Evolutionary conservation across 2,888 invertebrate species (phyloP).

Genomic region (Slavum lentiscoides): DNA sequence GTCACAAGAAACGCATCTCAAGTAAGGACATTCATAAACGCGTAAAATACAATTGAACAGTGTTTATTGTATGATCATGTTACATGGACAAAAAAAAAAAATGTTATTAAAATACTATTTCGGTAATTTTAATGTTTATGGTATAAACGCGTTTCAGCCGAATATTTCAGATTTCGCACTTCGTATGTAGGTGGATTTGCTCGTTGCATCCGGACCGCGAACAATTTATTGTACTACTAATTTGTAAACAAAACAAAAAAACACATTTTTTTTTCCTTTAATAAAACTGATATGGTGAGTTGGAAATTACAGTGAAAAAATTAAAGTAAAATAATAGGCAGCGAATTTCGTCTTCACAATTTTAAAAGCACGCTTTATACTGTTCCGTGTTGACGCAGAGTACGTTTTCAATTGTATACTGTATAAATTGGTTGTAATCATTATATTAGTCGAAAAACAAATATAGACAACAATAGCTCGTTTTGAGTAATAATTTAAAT

Average conservation of each 20-base stretch:
- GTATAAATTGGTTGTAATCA: background rate
- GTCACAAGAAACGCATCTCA: conserved; percentile 57
- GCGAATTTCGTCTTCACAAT: background rate
- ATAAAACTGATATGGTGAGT: conserved; percentile 33
- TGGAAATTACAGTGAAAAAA: background rate
- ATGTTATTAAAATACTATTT: conserved; percentile 17
- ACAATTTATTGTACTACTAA: conserved; percentile 4
- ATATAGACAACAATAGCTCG: no score
- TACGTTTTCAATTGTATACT: background rate
- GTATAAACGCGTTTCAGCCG: conserved; percentile 42
- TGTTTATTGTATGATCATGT: background rate
- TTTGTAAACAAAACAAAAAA: conserved; percentile 23
- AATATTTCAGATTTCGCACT: conserved; percentile 44
- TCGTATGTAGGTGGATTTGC: conserved; percentile 43
- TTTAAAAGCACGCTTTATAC: conserved; percentile 30
- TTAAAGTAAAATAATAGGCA: background rate
- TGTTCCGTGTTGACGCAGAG: background rate
- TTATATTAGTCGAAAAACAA: background rate
- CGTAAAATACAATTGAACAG: background rate
- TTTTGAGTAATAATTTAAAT: no score
- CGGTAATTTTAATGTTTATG: conserved; percentile 12
- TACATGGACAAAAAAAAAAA: conserved; percentile 6
- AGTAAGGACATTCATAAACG: conserved; percentile 51
- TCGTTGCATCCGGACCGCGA: conserved; percentile 8
- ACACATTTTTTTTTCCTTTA: background rate